Evolutionary conservation across 2,888 invertebrate genomes (phyloP), one percentile per base, ranked within the genome.

Genomic region (Branchipolynoe longqiensis): DNA sequence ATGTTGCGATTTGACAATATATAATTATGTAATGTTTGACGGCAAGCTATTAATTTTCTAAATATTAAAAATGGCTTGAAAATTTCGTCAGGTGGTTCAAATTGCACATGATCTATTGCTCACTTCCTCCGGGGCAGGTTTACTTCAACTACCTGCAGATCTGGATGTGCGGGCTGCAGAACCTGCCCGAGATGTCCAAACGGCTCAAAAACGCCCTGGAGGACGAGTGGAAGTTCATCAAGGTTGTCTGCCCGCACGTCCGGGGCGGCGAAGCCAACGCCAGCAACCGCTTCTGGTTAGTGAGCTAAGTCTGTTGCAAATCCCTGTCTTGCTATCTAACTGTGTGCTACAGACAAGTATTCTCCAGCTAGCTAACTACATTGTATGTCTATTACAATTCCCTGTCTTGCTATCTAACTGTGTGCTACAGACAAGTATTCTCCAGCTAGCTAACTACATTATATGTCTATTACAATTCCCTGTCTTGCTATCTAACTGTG

Each of bases 221-320:
- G 92, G 96, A 96, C 86, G 98, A 98, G 93, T 98, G 98, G 97
- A 95, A 95, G 88, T 98, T 98, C 94, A 96, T 97, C 0, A 96
- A 96, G 87, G 87, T 96, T 0, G 96, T 97, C 83, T 96, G 96
- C 89, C 95, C 96, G n/a, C 95, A 96, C 94, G 96, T 97, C 89
- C 95, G 95, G 14, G 96, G 96, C 84, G 97, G 97, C 89, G 96
- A 96, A 89, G 95, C 95, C 36, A 94, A 96, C 83, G 96, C 97
- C 69, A 96, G 96, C 0, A 95, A 95, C 78, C 96, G 96, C 87
- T 98, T 98, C 94, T 96, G 97, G 89, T 89, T 4, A 74, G 87
- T 86, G 4, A 6, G 18, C 48, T n/a, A n/a, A n/a, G n/a, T n/a
- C n/a, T n/a, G n/a, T n/a, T n/a, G n/a, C n/a, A n/a, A n/a, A n/a